Conservation (phyloP, 1,140 invertebrate genomes). For the Drosophila nannoptera region DNA sequence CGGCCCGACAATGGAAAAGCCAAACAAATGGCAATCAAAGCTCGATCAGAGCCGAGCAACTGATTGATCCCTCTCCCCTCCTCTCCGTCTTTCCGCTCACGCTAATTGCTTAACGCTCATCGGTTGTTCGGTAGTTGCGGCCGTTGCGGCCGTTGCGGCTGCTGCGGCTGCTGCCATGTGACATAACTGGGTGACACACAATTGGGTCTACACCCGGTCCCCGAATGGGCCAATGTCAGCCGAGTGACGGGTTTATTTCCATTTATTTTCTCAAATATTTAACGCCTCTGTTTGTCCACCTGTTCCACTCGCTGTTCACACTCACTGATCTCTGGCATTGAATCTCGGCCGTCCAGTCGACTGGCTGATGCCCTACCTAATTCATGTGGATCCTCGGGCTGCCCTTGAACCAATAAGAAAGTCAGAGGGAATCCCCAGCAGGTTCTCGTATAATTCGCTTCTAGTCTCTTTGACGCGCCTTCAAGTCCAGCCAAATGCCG, state of each 20-base stretch:
- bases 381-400: too few species aligned
- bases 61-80: background rate
- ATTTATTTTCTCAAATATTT: conserved; percentile 2
- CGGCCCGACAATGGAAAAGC: conserved; percentile 3
- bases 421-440: too few species aligned
- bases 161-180: background rate
- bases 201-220: conserved; percentile 9
- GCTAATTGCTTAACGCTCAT: conserved; percentile 4
- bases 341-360: background rate
- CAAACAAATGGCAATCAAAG: conserved; percentile 13
- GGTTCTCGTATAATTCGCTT: background rate
- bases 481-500: conserved; percentile 72
- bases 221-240: conserved; percentile 20
- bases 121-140: background rate
- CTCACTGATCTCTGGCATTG: conserved; percentile 2
- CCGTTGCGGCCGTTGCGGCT: background rate
- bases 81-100: background rate
- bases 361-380: too few species aligned
- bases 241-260: conserved; percentile 4
- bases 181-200: conserved; percentile 18
- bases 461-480: background rate
- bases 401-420: too few species aligned
- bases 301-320: conserved; percentile 2
- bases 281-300: background rate
- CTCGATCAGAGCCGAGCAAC: conserved; percentile 13